Evolutionary conservation across 2,113 vertebrate genomes (phyloP), one percentile per base, ranked within the genome.

Genomic region (Chaetorhynchus papuensis): DNA sequence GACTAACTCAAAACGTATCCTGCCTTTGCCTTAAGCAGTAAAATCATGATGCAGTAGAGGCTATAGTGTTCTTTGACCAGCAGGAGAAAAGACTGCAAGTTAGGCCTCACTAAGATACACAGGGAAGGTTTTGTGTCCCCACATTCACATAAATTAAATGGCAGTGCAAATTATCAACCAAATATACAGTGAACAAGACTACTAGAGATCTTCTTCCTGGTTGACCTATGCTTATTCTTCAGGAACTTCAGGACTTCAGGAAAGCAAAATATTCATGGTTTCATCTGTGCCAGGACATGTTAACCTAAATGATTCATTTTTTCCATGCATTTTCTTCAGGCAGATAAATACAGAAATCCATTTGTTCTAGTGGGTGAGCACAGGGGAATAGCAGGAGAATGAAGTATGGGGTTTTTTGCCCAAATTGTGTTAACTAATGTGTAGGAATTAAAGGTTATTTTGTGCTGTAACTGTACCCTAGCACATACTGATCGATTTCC

Each of bases 321-420:
- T 90, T 76, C 33, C 9, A 45, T 47, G 61, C 31, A 60, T 89
- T 82, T 91, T 89, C 9, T 28, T 74, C 10, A 12, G 17, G 9
- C 16, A 83, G 64, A 60, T 42, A 81, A 92, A 37, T 33, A 27
- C 10, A 83, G 68, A 93, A 89, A 81, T 39, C 30, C 15, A 37
- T 94, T 83, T 89, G 35, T 89, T 79, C 56, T 50, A 45, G 61
- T 49, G 54, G 3, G 4, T 80, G 54, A 90, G 23, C n/a, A 71
- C 39, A 82, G n/a, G 0, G 0, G 28, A 89, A 71, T n/a, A 89
- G 17, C 2, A 5, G 35, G 11, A 85, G 20, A 89, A n/a, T 19
- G 26, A 88, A 37, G 3, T 28, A 53, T 37, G 9, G 30, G 9
- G 30, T 39, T 24, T 66, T 71, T 90, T 45, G 31, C 41, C 14